Conservation (phyloP, 2,797 vertebrate species). For the Forpus xanthops region DNA sequence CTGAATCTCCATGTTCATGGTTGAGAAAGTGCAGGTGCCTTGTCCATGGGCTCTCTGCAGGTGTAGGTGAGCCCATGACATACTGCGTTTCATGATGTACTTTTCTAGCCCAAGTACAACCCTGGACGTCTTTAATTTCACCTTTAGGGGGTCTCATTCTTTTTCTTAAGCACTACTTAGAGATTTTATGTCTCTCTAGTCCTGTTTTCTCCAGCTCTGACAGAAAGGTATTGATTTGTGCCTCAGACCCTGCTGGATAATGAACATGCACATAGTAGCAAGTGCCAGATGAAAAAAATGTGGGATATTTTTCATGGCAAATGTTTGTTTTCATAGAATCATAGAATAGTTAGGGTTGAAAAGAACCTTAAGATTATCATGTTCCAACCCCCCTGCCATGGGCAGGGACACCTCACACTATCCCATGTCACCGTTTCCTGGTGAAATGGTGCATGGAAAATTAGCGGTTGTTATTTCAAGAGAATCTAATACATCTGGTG, state of each 20-base stretch:
- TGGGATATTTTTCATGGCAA: accelerated
- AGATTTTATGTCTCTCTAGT: background rate
- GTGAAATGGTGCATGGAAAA: background rate
- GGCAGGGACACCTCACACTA: too few species aligned
- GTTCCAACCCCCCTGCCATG: too few species aligned
- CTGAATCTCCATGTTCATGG: background rate
- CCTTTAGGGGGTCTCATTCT: background rate
- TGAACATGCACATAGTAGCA: too few species aligned
- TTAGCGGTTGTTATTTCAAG: background rate
- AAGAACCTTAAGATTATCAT: too few species aligned
- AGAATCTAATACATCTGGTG: background rate
- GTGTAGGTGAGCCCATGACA: background rate
- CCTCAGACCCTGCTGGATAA: background rate
- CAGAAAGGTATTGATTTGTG: background rate
- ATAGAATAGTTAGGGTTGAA: too few species aligned
- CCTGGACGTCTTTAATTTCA: background rate
- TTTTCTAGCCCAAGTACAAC: background rate
- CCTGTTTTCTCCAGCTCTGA: background rate
- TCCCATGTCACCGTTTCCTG: background rate
- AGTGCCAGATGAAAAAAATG: background rate
- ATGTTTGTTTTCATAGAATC: background rate
- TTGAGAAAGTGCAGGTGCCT: background rate
- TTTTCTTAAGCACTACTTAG: background rate
- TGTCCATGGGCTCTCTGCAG: background rate
- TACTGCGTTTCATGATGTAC: background rate